These are phyloP conservation scores for Sebastes alutus DNA, from an alignment of 2,797 vertebrate species.

Conservation along the genomic window DNA sequence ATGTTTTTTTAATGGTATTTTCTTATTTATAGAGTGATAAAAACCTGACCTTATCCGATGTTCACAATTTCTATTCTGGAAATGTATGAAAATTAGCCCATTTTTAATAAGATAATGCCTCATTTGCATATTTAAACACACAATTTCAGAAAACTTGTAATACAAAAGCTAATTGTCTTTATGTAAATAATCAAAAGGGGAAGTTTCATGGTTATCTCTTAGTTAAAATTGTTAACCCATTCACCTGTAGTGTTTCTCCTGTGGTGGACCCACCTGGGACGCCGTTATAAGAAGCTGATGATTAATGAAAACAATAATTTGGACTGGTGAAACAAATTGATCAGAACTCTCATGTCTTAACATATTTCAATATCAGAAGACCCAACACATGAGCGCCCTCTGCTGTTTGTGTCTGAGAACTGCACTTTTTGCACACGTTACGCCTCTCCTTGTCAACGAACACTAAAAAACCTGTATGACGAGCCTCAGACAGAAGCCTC, in stretches of 20 bases:
- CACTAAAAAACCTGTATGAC: conserved; percentile 64
- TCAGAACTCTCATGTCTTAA: background rate
- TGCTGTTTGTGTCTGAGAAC: conserved; percentile 36
- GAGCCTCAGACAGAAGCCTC: conserved; percentile 46
- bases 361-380: background rate
- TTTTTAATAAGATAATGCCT: background rate
- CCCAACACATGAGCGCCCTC: conserved; percentile 23
- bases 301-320: background rate
- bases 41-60: background rate
- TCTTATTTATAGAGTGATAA: background rate
- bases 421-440: conserved; percentile 35
- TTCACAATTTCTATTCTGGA: background rate
- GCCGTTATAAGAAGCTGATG: background rate
- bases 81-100: background rate
- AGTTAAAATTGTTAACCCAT: too few species aligned
- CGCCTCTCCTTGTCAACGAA: conserved; percentile 54
- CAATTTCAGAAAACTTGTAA: background rate
- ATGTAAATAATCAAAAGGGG: too few species aligned
- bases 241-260: background rate
- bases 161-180: background rate
- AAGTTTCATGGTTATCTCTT: too few species aligned
- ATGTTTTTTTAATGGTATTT: too few species aligned
- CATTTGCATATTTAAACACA: background rate
- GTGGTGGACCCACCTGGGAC: background rate
- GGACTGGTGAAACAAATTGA: background rate